A percentile compares a stretch with the other conserved stretches of the same genome.
These are phyloP conservation scores for Erpornis zantholeuca DNA, from an alignment of 2,113 vertebrate species.

Conservation along the genomic window DNA sequence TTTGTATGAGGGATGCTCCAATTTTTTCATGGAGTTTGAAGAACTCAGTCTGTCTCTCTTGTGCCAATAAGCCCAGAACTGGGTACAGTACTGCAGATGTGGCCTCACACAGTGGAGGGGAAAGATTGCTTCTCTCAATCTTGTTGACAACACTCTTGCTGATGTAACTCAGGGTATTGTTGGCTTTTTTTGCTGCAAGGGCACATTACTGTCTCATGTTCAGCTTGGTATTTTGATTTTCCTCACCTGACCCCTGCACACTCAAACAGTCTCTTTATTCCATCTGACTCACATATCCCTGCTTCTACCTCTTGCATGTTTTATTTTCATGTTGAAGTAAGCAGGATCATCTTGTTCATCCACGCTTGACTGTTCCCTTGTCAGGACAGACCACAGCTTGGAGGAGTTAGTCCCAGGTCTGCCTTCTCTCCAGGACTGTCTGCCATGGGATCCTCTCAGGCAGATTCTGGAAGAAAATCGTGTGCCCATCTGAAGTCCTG, in stretches of 20 bases:
- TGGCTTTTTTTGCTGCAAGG: not conserved
- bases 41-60: not conserved
- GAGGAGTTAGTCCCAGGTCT: not conserved
- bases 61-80: not conserved
- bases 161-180: no score
- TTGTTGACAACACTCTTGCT: not conserved
- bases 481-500: not conserved
- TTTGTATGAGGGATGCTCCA: not conserved
- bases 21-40: not conserved
- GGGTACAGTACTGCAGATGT: not conserved
- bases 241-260: not conserved
- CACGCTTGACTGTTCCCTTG: not conserved
- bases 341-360: not conserved
- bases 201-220: fast-evolving
- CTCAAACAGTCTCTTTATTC: not conserved
- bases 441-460: not conserved
- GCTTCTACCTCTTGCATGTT: not conserved
- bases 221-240: not conserved
- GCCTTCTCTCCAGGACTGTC: not conserved
- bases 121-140: not conserved
- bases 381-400: not conserved
- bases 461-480: not conserved
- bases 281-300: not conserved
- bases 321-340: not conserved
- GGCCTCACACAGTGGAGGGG: not conserved